Evolutionary conservation across 2,797 vertebrate genomes (phyloP).

Genomic region (Ctenopoma kingsleyae): DNA sequence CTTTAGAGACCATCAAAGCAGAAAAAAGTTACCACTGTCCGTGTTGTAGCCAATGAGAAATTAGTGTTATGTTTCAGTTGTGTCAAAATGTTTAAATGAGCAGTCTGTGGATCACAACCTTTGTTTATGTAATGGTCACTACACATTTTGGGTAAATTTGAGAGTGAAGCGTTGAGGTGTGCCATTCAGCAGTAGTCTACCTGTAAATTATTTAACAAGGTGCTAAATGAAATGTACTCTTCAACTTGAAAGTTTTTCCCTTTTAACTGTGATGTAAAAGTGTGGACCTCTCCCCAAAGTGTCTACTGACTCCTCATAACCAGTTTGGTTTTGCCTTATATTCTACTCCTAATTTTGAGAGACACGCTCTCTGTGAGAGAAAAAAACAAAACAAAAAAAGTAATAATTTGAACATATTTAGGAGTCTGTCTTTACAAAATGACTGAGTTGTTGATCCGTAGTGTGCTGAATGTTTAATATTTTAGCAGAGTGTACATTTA

Average conservation of each 20-base stretch:
- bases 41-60: constrained; percentile 59
- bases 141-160: constrained; percentile 25
- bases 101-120: constrained; percentile 28
- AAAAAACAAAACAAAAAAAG: no score
- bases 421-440: constrained; percentile 6
- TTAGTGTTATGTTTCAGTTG: constrained; percentile 44
- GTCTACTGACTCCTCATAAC: constrained; percentile 28
- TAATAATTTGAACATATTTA: background rate
- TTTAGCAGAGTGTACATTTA: constrained; percentile 11
- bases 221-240: constrained; percentile 78
- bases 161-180: constrained; percentile 23
- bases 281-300: constrained; percentile 22
- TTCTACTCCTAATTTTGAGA: constrained; percentile 23
- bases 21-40: constrained; percentile 50
- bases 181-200: constrained; percentile 58
- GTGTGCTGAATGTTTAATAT: constrained; percentile 36
- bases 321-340: constrained; percentile 50
- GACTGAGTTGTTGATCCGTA: constrained; percentile 2
- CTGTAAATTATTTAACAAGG: constrained; percentile 70
- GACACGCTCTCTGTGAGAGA: background rate
- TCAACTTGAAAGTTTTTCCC: constrained; percentile 58
- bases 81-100: constrained; percentile 38
- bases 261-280: constrained; percentile 40
- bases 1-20: constrained; percentile 51
- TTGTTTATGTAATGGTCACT: constrained; percentile 24